Evolutionary conservation across 2,888 invertebrate genomes (phyloP), one percentile per base, ranked within the genome.

Genomic region (Peribatodes rhomboidaria): DNA sequence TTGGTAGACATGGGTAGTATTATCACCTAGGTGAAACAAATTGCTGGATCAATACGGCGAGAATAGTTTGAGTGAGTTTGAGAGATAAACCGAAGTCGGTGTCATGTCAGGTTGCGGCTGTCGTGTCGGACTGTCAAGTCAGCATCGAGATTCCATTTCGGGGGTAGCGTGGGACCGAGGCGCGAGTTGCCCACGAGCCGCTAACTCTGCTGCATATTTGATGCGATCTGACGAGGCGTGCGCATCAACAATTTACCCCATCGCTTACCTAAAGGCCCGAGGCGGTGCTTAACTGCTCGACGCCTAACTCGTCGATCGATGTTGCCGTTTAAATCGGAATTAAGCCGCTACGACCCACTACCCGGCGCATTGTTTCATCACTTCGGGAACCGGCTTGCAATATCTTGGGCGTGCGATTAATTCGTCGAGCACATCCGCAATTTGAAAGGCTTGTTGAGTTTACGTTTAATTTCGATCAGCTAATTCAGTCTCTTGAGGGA

Each of bases 151-250:
- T 81, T 85, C 83, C 81, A 83, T 83, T 84, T 83, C 77, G 75
- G 75, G 76, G 71, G 52, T 47, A 57, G 74, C 77, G 77, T 76
- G 58, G 71, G 53, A 66, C 54, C 46, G 20, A 42, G 66, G 72
- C 69, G 70, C 69, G 73, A 76, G 71, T 76, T 76, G 76, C 59
- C 77, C 77, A 75, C 69, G 77, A 82, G 74, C 80, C 77, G 78
- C 78, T 72, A 84, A 83, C 76, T 74, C 73, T 78, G 79, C 78
- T 92, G 85, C 88, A 90, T 92, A 90, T 91, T 91, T 90, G 85
- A 91, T 92, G 82, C 71, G 77, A 70, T 75, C 76, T 70, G 74
- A 71, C 77, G 69, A 74, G 77, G 77, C 81, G 82, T 79, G 82
- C 80, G 81, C 83, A 84, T 88, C 82, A 83, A 86, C 82, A 83